A percentile compares a stretch with the other conserved stretches of the same genome.
These are phyloP conservation scores for Sarcophaga bullata DNA, from an alignment of 1,140 invertebrate species.

Conservation along the genomic window DNA sequence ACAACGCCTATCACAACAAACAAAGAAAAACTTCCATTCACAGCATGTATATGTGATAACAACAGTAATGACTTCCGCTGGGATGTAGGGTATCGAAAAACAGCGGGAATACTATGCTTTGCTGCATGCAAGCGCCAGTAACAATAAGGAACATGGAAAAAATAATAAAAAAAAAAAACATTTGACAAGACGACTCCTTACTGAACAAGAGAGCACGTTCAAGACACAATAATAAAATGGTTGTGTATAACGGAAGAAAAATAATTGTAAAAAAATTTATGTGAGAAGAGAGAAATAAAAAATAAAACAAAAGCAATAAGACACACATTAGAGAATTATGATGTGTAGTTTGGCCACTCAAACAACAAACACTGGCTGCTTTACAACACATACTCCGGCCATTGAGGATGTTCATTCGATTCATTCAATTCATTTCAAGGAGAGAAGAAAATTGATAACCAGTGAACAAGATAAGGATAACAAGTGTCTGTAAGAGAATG, in stretches of 20 bases:
- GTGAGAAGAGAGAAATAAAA: background rate
- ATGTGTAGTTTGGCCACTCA: background rate
- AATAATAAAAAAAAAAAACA: background rate
- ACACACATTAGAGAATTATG: conserved; percentile 1
- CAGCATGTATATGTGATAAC: no score
- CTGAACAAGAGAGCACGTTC: background rate
- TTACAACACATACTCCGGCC: background rate
- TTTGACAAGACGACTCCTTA: conserved; percentile 19
- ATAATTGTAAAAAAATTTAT: background rate
- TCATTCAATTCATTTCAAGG: no score
- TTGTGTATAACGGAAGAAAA: no score
- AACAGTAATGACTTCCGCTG: no score
- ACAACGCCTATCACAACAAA: no score
- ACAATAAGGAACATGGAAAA: background rate
- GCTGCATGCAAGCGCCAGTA: no score
- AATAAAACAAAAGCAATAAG: background rate
- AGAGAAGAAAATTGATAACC: no score
- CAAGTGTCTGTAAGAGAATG: no score
- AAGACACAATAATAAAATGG: background rate
- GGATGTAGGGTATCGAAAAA: background rate
- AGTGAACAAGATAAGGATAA: no score
- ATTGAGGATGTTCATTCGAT: background rate
- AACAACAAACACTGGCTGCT: background rate
- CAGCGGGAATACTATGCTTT: background rate
- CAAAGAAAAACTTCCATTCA: no score